phyloP scores from a whole-genome alignment of 2,113 vertebrate genomes.

The Tyrannus savana region DNA sequence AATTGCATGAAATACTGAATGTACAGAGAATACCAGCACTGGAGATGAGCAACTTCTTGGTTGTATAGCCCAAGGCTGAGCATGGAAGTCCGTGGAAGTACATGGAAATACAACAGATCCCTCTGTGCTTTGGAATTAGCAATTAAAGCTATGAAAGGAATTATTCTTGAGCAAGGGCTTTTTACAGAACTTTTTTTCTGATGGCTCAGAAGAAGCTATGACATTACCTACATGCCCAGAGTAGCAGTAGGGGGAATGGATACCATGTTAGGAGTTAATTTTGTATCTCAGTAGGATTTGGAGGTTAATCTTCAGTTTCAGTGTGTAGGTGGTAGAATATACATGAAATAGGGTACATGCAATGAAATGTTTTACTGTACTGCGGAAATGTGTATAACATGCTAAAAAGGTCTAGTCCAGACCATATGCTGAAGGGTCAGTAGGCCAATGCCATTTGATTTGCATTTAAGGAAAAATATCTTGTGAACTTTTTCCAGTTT shows the following conservation, averaged over 20 bases:
- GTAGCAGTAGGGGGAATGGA: background rate
- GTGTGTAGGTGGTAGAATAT: background rate
- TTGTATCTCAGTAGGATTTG: background rate
- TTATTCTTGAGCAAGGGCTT: background rate
- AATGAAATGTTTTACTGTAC: background rate
- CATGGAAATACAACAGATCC: background rate
- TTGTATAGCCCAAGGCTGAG: background rate
- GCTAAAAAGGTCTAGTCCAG: background rate
- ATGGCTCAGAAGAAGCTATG: background rate
- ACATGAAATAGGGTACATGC: background rate
- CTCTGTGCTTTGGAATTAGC: background rate
- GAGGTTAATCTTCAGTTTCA: slow-evolving; percentile 1
- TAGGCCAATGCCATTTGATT: background rate
- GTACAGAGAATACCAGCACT: accelerated
- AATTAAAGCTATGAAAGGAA: background rate
- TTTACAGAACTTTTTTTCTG: background rate
- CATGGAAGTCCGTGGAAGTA: background rate
- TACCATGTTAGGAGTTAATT: background rate
- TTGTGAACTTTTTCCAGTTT: background rate
- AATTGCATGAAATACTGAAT: background rate
- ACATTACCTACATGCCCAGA: background rate
- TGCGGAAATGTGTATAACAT: background rate
- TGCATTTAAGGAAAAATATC: background rate
- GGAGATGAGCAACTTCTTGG: background rate
- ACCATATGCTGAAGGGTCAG: background rate